Conservation (phyloP, 2,888 invertebrate species). For the Unio delphinus region DNA sequence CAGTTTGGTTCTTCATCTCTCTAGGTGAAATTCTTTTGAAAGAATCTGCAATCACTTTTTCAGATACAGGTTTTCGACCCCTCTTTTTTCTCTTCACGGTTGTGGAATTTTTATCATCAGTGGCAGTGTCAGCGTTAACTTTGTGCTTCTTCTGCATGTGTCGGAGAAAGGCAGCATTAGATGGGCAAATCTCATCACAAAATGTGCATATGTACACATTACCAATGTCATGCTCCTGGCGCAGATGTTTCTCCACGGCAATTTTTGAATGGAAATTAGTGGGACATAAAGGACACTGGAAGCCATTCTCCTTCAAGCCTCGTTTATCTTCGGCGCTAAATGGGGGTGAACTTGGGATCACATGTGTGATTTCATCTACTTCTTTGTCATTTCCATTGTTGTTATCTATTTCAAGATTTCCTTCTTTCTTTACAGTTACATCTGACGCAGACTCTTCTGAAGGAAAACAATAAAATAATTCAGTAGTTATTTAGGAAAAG, state of each 20-base stretch:
- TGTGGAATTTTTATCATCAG: background rate
- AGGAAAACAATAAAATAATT: too few relatives aligned
- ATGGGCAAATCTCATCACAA: conserved; percentile 37
- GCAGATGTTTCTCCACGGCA: conserved; percentile 20
- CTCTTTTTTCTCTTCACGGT: conserved; percentile 6
- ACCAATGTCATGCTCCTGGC: conserved; percentile 36
- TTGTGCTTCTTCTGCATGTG: conserved; percentile 16
- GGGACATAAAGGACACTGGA: conserved; percentile 28
- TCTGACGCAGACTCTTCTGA: too few relatives aligned
- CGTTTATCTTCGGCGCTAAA: background rate
- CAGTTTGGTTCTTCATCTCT: background rate
- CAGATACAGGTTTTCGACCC: conserved; percentile 15
- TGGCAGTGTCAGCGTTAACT: background rate
- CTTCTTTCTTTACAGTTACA: too few relatives aligned
- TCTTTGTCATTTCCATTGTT: background rate
- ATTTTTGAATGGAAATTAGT: conserved; percentile 17
- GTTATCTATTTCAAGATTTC: background rate
- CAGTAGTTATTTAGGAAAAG: too few relatives aligned
- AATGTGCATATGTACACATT: conserved; percentile 36
- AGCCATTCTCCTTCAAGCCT: background rate
- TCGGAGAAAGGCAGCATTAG: conserved; percentile 26
- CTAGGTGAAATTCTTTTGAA: background rate
- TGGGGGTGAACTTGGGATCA: conserved; percentile 2
- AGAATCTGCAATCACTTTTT: conserved; percentile 9
- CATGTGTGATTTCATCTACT: background rate